Evolutionary conservation across 2,113 vertebrate species (phyloP).

Genomic region (Neotragus moschatus): DNA sequence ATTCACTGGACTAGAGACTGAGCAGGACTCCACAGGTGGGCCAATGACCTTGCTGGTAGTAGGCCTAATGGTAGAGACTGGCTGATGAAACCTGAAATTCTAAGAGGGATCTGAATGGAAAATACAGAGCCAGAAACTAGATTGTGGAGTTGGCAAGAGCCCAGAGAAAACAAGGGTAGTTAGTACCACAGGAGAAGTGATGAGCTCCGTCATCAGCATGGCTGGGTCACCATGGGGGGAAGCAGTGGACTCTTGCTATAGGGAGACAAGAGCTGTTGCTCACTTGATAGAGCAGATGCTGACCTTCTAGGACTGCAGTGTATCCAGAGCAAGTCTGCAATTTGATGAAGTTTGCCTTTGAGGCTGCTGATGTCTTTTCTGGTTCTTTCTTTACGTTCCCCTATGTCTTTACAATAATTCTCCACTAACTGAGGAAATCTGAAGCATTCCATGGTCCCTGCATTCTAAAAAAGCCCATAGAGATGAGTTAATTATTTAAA

Average conservation of each 20-base stretch:
- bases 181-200: background rate
- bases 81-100: background rate
- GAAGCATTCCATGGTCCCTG: background rate
- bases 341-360: background rate
- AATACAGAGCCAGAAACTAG: background rate
- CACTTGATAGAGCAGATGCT: background rate
- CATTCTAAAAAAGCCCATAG: background rate
- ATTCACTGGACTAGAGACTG: background rate
- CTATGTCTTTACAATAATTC: background rate
- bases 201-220: background rate
- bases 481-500: conserved; percentile 14
- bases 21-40: background rate
- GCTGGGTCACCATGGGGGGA: background rate
- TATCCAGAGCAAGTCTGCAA: background rate
- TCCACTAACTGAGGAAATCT: background rate
- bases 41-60: background rate
- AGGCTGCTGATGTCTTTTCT: background rate
- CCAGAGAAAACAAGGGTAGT: background rate
- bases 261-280: background rate
- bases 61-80: background rate
- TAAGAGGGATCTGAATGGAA: background rate
- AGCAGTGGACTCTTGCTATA: background rate
- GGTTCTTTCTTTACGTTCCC: background rate
- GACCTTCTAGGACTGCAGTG: background rate
- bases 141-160: background rate